Evolutionary conservation across 2,888 invertebrate species (phyloP).

Genomic region (Cynaeus angustus): DNA sequence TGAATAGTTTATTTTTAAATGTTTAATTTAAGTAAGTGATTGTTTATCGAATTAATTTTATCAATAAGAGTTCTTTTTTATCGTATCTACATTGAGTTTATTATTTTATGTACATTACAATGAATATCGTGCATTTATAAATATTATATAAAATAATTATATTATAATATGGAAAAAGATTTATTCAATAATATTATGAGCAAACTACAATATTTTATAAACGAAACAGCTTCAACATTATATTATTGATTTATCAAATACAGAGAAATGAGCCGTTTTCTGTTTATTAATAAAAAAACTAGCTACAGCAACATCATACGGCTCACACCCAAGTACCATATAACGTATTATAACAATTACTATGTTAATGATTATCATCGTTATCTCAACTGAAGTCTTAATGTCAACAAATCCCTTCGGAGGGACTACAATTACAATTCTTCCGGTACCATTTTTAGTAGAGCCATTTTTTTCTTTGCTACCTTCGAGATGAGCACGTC

Average conservation of each 20-base stretch:
- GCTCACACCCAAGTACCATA: conserved; percentile 48
- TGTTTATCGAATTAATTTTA: neutral
- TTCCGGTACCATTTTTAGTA: conserved; percentile 89
- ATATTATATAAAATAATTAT: conserved; percentile 50
- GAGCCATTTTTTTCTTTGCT: conserved; percentile 90
- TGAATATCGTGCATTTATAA: conserved; percentile 47
- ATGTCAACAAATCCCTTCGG: conserved; percentile 26
- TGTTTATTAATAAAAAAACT: conserved; percentile 37
- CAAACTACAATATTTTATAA: conserved; percentile 65
- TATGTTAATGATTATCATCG: conserved; percentile 70
- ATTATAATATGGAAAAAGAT: conserved; percentile 61
- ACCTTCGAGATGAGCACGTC: conserved; percentile 94
- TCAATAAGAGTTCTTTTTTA: conserved; percentile 21
- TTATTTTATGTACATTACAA: conserved; percentile 41
- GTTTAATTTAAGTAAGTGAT: too few species aligned
- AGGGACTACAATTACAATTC: conserved; percentile 63
- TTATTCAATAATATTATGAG: conserved; percentile 63
- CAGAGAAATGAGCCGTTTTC: conserved; percentile 43
- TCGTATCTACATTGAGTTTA: conserved; percentile 39
- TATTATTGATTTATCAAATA: conserved; percentile 64
- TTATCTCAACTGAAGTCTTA: conserved; percentile 63
- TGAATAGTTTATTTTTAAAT: too few species aligned
- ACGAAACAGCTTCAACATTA: conserved; percentile 65
- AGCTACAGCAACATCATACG: conserved; percentile 34
- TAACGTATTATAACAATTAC: conserved; percentile 65